These are phyloP conservation scores for Labia minor DNA, from an alignment of 2,888 invertebrate species.

Conservation along the genomic window DNA sequence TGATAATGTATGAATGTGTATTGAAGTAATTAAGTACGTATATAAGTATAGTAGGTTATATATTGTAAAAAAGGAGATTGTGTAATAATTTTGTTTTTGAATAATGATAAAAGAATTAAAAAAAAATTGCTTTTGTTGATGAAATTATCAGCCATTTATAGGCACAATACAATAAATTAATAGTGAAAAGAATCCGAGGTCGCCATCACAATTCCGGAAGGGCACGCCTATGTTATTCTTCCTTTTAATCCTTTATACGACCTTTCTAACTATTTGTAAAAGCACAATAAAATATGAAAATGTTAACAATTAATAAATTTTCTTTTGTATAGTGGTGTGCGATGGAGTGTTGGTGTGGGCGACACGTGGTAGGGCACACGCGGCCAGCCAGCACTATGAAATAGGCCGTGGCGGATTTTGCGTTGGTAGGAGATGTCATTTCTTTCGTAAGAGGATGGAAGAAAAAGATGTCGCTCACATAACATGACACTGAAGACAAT, in stretches of 20 bases:
- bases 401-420: not conserved
- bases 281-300: conserved; percentile 13
- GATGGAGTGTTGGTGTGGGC: not conserved
- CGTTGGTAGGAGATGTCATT: not conserved
- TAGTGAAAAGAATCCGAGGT: conserved; percentile 4
- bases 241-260: not conserved
- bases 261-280: conserved; percentile 2
- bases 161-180: not conserved
- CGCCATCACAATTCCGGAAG: conserved; percentile 3
- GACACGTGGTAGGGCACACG: conserved; percentile 5
- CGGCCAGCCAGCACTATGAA: not conserved
- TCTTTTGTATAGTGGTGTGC: not conserved
- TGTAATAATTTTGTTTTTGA: no score
- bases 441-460: no score
- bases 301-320: conserved; percentile 13
- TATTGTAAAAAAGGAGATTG: no score
- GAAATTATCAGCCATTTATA: not conserved
- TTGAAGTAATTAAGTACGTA: no score
- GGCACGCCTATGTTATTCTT: conserved; percentile 1
- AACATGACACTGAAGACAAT: conserved; percentile 1
- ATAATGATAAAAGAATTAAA: no score
- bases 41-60: no score
- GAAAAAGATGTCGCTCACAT: not conserved
- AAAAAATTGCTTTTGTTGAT: not conserved
- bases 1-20: no score